A percentile compares a stretch with the other conserved stretches of the same genome.
Conservation (phyloP, 2,888 invertebrate genomes). For the Apeira syringaria region DNA sequence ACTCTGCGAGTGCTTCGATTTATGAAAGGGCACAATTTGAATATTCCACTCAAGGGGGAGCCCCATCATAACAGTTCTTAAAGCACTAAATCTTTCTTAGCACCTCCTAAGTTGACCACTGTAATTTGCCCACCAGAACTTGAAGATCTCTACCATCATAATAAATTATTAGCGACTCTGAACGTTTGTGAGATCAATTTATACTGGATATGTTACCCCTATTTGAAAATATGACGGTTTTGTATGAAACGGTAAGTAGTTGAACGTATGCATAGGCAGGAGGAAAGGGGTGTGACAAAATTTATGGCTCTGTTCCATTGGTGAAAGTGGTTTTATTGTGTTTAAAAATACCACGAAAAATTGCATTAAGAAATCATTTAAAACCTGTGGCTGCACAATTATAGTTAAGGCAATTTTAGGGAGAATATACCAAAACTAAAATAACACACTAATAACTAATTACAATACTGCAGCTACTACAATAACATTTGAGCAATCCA, state of each 20-base stretch:
- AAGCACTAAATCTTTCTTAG: constrained; percentile 63
- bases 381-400: too few species aligned
- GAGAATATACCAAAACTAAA: too few species aligned
- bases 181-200: constrained; percentile 29
- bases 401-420: too few species aligned
- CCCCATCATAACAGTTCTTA: constrained; percentile 44
- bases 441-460: too few species aligned
- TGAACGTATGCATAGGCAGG: constrained; percentile 56
- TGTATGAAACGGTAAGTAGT: constrained; percentile 41
- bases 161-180: neutral
- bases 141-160: constrained; percentile 26
- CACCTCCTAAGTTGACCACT: constrained; percentile 53
- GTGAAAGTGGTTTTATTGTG: constrained; percentile 15
- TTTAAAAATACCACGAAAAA: too few species aligned
- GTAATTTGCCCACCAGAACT: constrained; percentile 38
- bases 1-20: too few species aligned
- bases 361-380: too few species aligned
- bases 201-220: constrained; percentile 43
- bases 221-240: constrained; percentile 46
- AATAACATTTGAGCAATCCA: too few species aligned
- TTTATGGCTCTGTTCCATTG: constrained; percentile 18
- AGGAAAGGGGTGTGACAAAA: constrained; percentile 46
- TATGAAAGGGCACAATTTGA: constrained; percentile 23
- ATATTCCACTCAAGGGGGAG: constrained; percentile 36
- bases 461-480: too few species aligned